Evolutionary conservation across 2,888 invertebrate genomes (phyloP), one percentile per base, ranked within the genome.

Genomic region (Dione juno): DNA sequence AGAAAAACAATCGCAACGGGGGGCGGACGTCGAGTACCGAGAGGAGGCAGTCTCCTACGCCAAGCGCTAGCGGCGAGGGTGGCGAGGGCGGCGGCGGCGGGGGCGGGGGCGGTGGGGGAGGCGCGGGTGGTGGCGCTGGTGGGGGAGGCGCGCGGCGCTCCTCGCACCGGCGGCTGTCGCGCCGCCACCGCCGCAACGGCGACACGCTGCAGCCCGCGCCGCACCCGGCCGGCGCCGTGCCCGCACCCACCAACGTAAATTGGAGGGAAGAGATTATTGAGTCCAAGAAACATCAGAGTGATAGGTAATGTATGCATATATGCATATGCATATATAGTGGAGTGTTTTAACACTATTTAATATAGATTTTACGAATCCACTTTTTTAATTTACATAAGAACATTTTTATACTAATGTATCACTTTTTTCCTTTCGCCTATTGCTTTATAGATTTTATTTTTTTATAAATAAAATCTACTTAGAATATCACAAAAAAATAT

Each of bases 221-320:
- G 76, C 75, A 84, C 77, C 77, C 79, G 8, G 81, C 82, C 2
- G 79, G 79, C 16, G 77, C 80, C 53, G 70, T 81, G 21, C 81
- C 84, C 3, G 81, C 87, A 1, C 82, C 87, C 8, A 82, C 88
- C 54, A 78, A 80, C 43, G 76, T 77, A 53, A 93, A 89, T 78
- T 93, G 93, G 93, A 84, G 93, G 16, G 93, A 93, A 53, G 93
- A 93, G 78, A 93, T 93, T 74, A 77, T 92, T 1, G 92, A 92
- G 75, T 89, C 92, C 0, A 92, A 92, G 74, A 92, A 90, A 73
- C 84, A 86, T 64, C 75, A 82, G 7, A 82, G 54, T 71, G 90
- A 91, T 66, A 87, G 85, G 90, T 90, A 16, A 67, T 81, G 80
- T n/a, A n/a, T 8, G 28, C 28, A 28, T 28, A 28, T 28, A 28